Evolutionary conservation across 2,888 invertebrate genomes (phyloP).

Genomic region (Lacanobia oleracea): DNA sequence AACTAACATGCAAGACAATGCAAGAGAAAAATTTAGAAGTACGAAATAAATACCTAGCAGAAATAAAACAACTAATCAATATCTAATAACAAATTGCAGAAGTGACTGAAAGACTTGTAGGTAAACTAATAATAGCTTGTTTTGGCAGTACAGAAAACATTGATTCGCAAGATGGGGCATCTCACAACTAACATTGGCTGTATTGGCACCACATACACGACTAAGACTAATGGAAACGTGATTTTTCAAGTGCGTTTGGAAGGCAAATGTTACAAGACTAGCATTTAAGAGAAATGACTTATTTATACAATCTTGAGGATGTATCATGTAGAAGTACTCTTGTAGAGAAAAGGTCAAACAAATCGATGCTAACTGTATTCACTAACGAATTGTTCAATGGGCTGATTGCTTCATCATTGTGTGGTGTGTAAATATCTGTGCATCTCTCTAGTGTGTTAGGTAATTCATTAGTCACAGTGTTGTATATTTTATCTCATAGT

Average conservation of each 20-base stretch:
- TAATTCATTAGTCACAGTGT: slow-evolving; percentile 35
- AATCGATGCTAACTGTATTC: slow-evolving; percentile 35
- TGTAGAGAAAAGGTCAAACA: slow-evolving; percentile 52
- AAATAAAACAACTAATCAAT: no score
- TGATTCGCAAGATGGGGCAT: slow-evolving; percentile 14
- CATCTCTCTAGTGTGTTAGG: slow-evolving; percentile 21
- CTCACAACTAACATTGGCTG: slow-evolving; percentile 12
- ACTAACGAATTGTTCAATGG: slow-evolving; percentile 38
- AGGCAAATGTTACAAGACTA: slow-evolving; percentile 47
- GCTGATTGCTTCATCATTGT: slow-evolving; percentile 39
- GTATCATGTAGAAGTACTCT: slow-evolving; percentile 34
- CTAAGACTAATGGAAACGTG: slow-evolving; percentile 13
- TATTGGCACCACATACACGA: background rate
- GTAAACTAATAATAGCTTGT: no score
- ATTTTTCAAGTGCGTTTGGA: slow-evolving; percentile 31
- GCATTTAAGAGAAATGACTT: slow-evolving; percentile 38
- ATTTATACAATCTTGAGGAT: slow-evolving; percentile 45
- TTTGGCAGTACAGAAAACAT: background rate
- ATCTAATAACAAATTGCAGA: no score
- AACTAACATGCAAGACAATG: background rate
- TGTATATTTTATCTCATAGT: slow-evolving; percentile 8
- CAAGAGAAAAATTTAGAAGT: background rate
- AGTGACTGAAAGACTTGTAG: no score
- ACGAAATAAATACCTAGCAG: no score
- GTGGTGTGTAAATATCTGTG: slow-evolving; percentile 18